Conservation (phyloP, 1,140 invertebrate genomes). For the Globodera ellingtonae region DNA sequence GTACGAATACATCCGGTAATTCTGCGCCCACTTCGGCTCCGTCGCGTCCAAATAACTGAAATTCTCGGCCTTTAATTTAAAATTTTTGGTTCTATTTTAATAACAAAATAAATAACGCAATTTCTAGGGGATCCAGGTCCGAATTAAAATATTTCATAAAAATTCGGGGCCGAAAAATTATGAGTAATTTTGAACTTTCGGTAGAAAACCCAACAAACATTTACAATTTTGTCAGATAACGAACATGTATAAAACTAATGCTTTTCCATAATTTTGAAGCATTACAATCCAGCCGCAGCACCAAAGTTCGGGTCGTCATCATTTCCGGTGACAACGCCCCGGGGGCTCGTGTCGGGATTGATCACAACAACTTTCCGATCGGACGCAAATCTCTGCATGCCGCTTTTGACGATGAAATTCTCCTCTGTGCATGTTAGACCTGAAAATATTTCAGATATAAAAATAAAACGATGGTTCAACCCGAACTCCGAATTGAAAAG, state of each 20-base stretch:
- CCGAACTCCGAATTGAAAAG: too few species aligned
- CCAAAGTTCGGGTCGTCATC: conserved; percentile 22
- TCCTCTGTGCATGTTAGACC: conserved; percentile 89
- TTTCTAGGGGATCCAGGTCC: too few species aligned
- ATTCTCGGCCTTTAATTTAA: conserved; percentile 69
- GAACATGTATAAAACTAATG: too few species aligned
- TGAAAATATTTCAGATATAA: conserved; percentile 41
- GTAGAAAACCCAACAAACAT: too few species aligned
- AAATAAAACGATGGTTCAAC: too few species aligned
- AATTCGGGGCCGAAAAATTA: too few species aligned
- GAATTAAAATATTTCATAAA: too few species aligned
- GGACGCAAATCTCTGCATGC: conserved; percentile 83
- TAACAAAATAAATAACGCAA: too few species aligned
- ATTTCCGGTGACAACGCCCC: conserved; percentile 64
- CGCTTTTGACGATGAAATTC: conserved; percentile 93
- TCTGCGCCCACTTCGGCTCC: conserved; percentile 83
- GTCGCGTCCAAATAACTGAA: conserved; percentile 94
- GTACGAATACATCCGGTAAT: conserved; percentile 96
- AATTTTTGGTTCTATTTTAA: background rate
- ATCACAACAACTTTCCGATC: conserved; percentile 82
- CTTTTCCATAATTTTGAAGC: background rate
- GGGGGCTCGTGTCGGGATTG: conserved; percentile 91
- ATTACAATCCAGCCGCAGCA: conserved; percentile 26
- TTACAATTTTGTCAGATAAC: too few species aligned
- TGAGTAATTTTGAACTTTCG: too few species aligned